Evolutionary conservation across 1,140 invertebrate genomes (phyloP), one percentile per base, ranked within the genome.

Genomic region (Lucilia sericata): DNA sequence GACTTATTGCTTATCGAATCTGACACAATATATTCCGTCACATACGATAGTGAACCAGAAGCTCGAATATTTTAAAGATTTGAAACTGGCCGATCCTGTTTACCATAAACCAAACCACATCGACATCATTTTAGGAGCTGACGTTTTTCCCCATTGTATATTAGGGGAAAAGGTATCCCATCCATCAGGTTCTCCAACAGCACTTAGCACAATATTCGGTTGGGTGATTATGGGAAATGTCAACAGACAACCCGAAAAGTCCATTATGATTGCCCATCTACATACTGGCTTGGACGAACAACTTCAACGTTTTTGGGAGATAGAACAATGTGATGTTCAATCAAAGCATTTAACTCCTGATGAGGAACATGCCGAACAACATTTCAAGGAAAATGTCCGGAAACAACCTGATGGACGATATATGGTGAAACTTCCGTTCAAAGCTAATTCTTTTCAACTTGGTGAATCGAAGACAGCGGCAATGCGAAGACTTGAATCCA

Each of bases 301-400:
- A 17, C 51, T 55, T 2, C 51, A 55, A 17, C 49, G 36, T n/a
- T 83, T 83, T 83, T 83, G 82, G 82, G 82, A 83, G 13, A 25
- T 74, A 51, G 82, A 83, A 84, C 34, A 78, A 14, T 55, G 30
- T 17, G 25, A 78, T 19, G 49, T 84, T 17, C 74, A 42, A 34
- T 21, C 17, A 78, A 80, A 14, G 25, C 74, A 74, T 74, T 14
- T 30, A 25, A 74, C 51, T 55, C 51, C 74, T 25, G 74, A 13
- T 13, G 83, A 84, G 19, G 74, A 84, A 36, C 12, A 55, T 4
- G 47, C 74, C 78, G 74, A 84, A 78, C 42, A 25, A 30, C 74
- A 84, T 30, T 84, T 78, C 36, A 34, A 2, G 19, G 36, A 34
- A 74, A 36, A 83, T 34, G 12, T 19, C 10, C 36, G 47, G 34